phyloP scores from a whole-genome alignment of 2,888 invertebrate species.

The Drosophila tanythrix region DNA sequence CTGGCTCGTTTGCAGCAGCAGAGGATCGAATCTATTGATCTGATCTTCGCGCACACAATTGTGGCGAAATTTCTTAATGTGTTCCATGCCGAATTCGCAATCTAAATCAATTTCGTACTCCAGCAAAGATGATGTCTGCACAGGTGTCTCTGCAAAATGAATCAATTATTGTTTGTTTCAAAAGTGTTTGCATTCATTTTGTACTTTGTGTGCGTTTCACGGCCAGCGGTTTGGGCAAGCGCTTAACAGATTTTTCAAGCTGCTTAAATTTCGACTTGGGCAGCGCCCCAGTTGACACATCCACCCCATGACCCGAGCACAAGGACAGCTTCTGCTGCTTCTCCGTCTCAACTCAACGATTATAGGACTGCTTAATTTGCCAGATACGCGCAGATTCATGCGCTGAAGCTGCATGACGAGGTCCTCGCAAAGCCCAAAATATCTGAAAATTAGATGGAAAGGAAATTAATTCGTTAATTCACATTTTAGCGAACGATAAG shows the following conservation, averaged over 20 bases:
- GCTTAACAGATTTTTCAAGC: not conserved
- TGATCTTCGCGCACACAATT: slow-evolving; percentile 25
- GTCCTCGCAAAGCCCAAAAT: slow-evolving; percentile 47
- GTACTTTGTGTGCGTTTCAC: not conserved
- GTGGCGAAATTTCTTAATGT: slow-evolving; percentile 45
- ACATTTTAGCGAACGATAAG: not conserved
- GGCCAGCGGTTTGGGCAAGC: not conserved
- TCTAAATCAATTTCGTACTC: slow-evolving; percentile 48
- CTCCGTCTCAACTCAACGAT: not conserved
- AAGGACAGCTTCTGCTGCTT: not conserved
- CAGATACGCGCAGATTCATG: not conserved
- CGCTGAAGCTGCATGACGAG: slow-evolving; percentile 35
- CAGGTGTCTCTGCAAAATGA: slow-evolving; percentile 18
- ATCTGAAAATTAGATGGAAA: slow-evolving; percentile 9
- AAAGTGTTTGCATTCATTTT: not conserved
- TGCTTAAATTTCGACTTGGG: slow-evolving; percentile 28
- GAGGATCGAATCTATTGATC: rapidly evolving
- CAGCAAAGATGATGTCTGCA: too few relatives aligned
- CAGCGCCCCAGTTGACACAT: slow-evolving; percentile 28
- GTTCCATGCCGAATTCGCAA: slow-evolving; percentile 56
- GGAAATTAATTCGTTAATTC: not conserved
- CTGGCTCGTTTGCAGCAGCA: not conserved
- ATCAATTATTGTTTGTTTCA: not conserved
- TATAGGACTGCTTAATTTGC: too few relatives aligned
- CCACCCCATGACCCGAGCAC: too few relatives aligned